Conservation (phyloP, 2,797 vertebrate species). For the Hirundo rustica region DNA sequence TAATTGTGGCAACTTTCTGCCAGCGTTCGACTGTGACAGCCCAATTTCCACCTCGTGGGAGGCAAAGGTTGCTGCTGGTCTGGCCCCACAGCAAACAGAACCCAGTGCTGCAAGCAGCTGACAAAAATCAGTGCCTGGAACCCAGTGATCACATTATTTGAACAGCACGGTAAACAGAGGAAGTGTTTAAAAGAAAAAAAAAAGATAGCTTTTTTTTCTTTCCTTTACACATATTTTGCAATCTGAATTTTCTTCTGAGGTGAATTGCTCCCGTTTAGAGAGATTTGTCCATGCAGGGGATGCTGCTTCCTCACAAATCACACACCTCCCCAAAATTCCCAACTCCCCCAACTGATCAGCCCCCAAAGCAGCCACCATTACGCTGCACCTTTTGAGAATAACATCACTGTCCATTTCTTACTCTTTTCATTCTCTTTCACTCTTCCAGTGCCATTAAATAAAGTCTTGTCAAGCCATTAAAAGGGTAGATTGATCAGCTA, state of each 20-base stretch:
- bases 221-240: accelerated
- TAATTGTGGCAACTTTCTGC: neutral
- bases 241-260: neutral
- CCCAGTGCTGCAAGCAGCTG: neutral
- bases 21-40: neutral
- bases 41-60: accelerated
- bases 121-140: neutral
- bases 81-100: neutral
- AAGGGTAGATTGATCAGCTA: neutral
- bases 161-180: neutral
- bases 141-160: neutral
- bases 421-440: neutral
- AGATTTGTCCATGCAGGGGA: neutral
- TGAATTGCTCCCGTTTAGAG: neutral
- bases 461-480: neutral
- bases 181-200: neutral
- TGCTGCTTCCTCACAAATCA: neutral
- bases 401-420: neutral
- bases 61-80: slow-evolving; percentile 2
- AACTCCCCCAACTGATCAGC: neutral
- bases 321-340: neutral
- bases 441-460: neutral
- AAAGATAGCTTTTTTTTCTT: neutral
- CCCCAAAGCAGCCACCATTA: neutral
- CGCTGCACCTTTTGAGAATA: neutral